Conservation (phyloP, 2,113 vertebrate species). For the Rhea americana region DNA sequence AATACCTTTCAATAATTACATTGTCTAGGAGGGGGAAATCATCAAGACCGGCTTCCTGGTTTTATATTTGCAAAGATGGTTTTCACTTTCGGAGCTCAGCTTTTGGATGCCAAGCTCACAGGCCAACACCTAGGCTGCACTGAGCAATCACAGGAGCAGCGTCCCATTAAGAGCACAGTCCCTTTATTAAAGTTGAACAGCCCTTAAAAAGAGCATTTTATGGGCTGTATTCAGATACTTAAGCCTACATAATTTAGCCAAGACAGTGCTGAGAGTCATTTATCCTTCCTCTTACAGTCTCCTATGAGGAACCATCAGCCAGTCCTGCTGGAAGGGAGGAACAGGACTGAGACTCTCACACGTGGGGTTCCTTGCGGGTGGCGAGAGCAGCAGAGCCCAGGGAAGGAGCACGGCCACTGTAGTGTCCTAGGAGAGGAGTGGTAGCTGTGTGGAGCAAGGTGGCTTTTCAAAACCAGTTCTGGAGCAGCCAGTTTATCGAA, state of each 20-base stretch:
- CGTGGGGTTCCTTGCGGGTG: background rate
- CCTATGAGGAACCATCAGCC: background rate
- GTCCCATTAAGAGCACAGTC: background rate
- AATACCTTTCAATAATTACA: background rate
- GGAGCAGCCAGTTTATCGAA: background rate
- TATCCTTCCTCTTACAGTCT: background rate
- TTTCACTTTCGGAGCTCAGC: background rate
- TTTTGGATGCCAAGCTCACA: background rate
- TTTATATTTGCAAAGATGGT: background rate
- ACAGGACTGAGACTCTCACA: background rate
- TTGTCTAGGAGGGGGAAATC: background rate
- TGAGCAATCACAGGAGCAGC: background rate
- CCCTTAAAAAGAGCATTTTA: background rate
- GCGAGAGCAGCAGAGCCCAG: background rate
- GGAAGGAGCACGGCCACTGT: background rate
- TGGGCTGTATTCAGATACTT: background rate
- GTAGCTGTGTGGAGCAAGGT: accelerated
- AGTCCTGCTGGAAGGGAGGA: background rate
- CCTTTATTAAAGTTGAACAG: background rate
- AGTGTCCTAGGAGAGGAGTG: accelerated
- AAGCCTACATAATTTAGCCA: background rate
- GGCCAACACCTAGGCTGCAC: background rate
- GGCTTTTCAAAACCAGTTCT: background rate
- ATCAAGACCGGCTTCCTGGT: background rate
- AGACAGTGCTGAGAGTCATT: background rate